Conservation (phyloP, 2,888 invertebrate genomes). For the Neoascia interrupta region DNA sequence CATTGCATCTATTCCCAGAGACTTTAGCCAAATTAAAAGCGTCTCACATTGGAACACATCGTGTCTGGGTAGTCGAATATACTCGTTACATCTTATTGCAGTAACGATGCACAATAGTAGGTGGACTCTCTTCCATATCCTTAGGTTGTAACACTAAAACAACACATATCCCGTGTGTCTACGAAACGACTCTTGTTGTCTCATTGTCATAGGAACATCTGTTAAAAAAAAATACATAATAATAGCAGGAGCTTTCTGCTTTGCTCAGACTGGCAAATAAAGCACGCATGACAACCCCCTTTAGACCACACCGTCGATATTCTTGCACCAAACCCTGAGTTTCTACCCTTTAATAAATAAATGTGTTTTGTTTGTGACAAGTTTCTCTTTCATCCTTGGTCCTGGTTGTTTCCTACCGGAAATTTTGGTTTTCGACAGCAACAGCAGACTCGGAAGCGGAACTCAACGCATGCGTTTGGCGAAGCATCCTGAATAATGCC, state of each 20-base stretch:
- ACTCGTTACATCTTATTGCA: constrained; percentile 8
- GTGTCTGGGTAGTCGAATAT: too few relatives aligned
- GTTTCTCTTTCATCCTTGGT: constrained; percentile 47
- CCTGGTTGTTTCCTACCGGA: neutral
- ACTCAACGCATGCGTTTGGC: constrained; percentile 38
- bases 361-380: constrained; percentile 52
- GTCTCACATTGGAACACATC: constrained; percentile 20
- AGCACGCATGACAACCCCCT: constrained; percentile 20
- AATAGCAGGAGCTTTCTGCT: too few relatives aligned
- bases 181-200: constrained; percentile 25
- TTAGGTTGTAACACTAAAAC: constrained; percentile 21
- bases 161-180: constrained; percentile 9
- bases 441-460: neutral
- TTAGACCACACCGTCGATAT: neutral
- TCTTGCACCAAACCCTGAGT: too few relatives aligned
- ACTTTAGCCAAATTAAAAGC: constrained; percentile 42
- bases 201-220: constrained; percentile 64
- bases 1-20: constrained; percentile 48
- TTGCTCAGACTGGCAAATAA: constrained; percentile 27
- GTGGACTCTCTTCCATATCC: constrained; percentile 32
- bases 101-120: constrained; percentile 28
- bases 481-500: neutral
- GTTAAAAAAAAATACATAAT: constrained; percentile 1
- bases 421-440: constrained; percentile 17
- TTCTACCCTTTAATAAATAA: constrained; percentile 46